Percentiles rank a stretch among this genome's conserved stretches.
Conservation (phyloP, 2,113 vertebrate genomes). For the Ophthalmolycus amberensis region DNA sequence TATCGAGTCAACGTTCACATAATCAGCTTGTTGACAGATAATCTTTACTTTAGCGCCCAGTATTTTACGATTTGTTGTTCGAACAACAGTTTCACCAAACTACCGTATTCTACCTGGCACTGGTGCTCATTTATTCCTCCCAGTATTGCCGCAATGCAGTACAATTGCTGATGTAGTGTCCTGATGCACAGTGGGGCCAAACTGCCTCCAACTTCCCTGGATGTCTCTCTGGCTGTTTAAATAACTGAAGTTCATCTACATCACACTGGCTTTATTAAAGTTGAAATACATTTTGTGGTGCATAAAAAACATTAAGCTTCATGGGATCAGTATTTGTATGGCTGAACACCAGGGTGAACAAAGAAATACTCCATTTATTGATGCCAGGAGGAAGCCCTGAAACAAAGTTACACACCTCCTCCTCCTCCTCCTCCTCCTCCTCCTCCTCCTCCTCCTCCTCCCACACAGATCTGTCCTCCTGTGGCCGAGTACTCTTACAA, state of each 20-base stretch:
- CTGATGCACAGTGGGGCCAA: conserved; percentile 2
- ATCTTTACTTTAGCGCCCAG: conserved; percentile 20
- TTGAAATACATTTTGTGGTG: conserved; percentile 11
- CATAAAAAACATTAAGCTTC: conserved; percentile 15
- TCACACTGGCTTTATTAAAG: conserved; percentile 23
- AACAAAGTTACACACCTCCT: conserved; percentile 14
- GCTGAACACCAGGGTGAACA: conserved; percentile 11
- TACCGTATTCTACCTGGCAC: conserved; percentile 6
- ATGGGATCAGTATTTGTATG: conserved; percentile 8
- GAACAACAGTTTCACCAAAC: conserved; percentile 27
- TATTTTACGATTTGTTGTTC: conserved; percentile 18
- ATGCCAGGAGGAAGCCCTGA: conserved; percentile 2
- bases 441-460: conserved; percentile 27
- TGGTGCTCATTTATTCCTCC: conserved; percentile 13
- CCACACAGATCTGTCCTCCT: conserved; percentile 33
- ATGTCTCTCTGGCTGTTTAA: neutral
- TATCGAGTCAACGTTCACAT: conserved; percentile 17
- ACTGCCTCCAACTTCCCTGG: conserved; percentile 17
- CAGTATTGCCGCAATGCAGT: conserved; percentile 40
- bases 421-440: conserved; percentile 23
- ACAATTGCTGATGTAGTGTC: conserved; percentile 24
- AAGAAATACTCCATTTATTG: conserved; percentile 12
- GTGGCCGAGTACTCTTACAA: conserved; percentile 18
- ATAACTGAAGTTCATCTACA: conserved; percentile 33
- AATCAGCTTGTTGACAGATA: conserved; percentile 26